These are phyloP conservation scores for Denticeps clupeoides DNA, from an alignment of 2,797 vertebrate species.

Conservation along the genomic window DNA sequence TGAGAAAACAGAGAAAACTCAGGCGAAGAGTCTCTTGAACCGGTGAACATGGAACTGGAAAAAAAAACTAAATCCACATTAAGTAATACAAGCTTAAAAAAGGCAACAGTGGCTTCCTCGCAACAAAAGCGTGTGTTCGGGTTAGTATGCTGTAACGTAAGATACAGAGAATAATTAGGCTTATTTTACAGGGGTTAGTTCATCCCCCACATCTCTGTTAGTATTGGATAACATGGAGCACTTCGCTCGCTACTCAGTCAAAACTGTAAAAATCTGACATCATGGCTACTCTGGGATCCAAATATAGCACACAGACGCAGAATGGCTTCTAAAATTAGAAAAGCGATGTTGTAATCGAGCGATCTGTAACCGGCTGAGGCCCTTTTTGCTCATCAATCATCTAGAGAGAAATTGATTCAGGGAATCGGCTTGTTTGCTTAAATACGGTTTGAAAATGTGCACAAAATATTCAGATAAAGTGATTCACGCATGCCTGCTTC, in stretches of 20 bases:
- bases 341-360: slow-evolving; percentile 30
- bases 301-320: slow-evolving; percentile 42
- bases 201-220: slow-evolving; percentile 46
- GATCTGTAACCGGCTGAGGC: slow-evolving; percentile 11
- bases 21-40: too few species aligned
- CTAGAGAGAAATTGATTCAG: slow-evolving; percentile 2
- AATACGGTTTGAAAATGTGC: slow-evolving; percentile 6
- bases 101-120: too few species aligned
- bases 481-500: not conserved
- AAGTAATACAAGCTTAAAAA: too few species aligned
- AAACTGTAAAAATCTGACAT: slow-evolving; percentile 49
- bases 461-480: not conserved
- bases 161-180: slow-evolving; percentile 36
- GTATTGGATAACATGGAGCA: slow-evolving; percentile 48
- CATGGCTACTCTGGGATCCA: slow-evolving; percentile 53
- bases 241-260: slow-evolving; percentile 45
- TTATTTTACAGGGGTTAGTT: slow-evolving; percentile 44
- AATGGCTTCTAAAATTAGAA: slow-evolving; percentile 60
- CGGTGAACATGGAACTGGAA: too few species aligned
- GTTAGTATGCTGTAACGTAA: slow-evolving; percentile 36
- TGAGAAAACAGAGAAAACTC: too few species aligned
- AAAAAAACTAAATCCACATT: too few species aligned
- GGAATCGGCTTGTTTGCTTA: slow-evolving; percentile 8
- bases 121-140: slow-evolving; percentile 38
- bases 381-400: slow-evolving; percentile 13